Conservation (phyloP, 2,113 vertebrate species). For the Sinocyclocheilus maitianheensis region DNA sequence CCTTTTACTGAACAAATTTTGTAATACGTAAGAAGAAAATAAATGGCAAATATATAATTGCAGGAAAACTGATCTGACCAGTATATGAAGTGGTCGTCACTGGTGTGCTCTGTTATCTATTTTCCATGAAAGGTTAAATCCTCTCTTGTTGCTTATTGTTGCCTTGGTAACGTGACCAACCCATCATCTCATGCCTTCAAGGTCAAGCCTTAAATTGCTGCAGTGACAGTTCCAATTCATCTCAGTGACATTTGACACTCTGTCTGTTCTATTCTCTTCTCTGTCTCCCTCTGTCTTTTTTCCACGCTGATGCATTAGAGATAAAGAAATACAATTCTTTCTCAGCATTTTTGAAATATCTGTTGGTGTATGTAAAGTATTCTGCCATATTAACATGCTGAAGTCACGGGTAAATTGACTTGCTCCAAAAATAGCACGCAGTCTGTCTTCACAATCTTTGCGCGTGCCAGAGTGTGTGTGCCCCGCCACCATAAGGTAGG, state of each 20-base stretch:
- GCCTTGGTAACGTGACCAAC: conserved; percentile 14
- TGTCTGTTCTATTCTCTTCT: conserved; percentile 7
- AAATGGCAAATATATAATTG: neutral
- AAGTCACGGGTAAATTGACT: neutral
- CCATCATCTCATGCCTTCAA: conserved; percentile 33
- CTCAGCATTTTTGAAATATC: neutral
- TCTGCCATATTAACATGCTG: neutral
- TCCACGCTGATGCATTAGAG: neutral
- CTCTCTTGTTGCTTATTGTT: conserved; percentile 2
- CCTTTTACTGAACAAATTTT: neutral
- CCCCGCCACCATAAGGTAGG: neutral
- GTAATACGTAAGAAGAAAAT: neutral
- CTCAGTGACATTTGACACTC: conserved; percentile 31
- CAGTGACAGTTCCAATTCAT: conserved; percentile 35
- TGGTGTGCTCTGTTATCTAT: neutral
- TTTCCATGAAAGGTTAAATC: neutral
- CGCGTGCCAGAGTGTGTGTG: neutral
- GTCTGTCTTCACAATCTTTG: neutral
- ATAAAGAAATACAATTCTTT: neutral
- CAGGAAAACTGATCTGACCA: neutral
- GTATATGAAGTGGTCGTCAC: neutral
- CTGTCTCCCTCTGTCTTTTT: neutral
- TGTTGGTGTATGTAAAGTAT: neutral
- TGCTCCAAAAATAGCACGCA: neutral
- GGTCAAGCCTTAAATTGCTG: conserved; percentile 40